phyloP scores from a whole-genome alignment of 2,797 vertebrate genomes.

The Limosa lapponica region DNA sequence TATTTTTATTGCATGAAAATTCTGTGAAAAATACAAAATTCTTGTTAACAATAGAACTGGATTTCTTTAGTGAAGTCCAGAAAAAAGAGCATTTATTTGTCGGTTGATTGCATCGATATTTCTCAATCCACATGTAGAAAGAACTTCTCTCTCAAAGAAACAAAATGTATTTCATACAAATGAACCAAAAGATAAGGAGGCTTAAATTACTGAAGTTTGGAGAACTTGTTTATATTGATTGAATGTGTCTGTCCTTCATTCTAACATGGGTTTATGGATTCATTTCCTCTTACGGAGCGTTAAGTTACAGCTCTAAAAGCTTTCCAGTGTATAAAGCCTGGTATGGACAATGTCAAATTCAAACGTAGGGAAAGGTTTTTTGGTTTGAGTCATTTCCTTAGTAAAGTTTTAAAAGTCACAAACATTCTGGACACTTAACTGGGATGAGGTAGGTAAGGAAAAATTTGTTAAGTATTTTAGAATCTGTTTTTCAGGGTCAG shows the following conservation, averaged over 20 bases:
- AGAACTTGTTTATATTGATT: background rate
- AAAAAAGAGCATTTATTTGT: background rate
- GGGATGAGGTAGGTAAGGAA: background rate
- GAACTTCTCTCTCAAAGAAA: background rate
- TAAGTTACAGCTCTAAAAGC: background rate
- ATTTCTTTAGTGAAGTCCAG: background rate
- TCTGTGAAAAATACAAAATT: background rate
- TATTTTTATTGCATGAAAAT: background rate
- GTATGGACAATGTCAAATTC: background rate
- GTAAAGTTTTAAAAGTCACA: background rate
- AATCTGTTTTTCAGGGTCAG: background rate
- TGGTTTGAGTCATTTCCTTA: background rate
- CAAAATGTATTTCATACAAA: background rate
- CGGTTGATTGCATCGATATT: background rate
- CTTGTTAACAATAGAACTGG: background rate
- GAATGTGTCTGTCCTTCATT: background rate
- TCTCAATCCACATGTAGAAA: background rate
- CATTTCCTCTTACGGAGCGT: background rate
- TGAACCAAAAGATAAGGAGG: background rate
- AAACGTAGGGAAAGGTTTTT: background rate
- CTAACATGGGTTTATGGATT: background rate
- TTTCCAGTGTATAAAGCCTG: background rate
- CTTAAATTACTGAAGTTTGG: background rate
- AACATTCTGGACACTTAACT: background rate
- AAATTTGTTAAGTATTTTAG: background rate